Conservation (phyloP, 2,113 vertebrate species). For the Labrus mixtus region DNA sequence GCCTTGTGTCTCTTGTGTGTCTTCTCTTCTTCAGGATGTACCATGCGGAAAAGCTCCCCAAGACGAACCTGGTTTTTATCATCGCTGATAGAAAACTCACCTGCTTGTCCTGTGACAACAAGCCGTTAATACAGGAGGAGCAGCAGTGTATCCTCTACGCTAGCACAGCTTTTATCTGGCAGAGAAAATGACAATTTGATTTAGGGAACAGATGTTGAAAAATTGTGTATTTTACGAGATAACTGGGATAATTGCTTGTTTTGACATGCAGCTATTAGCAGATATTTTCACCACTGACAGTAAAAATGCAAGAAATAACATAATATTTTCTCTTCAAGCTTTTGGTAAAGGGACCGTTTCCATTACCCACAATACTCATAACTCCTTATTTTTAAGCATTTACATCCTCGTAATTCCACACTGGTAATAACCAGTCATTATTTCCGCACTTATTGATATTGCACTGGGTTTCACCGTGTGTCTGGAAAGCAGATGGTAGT, state of each 20-base stretch:
- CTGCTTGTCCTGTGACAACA: slow-evolving; percentile 87
- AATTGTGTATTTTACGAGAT: slow-evolving; percentile 21
- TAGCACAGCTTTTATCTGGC: slow-evolving; percentile 18
- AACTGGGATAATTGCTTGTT: background rate
- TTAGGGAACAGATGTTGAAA: slow-evolving; percentile 29
- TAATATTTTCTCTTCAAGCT: background rate
- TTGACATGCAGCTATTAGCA: background rate
- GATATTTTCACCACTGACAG: slow-evolving; percentile 1
- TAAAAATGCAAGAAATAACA: background rate
- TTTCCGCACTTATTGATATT: slow-evolving; percentile 17
- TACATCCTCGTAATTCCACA: slow-evolving; percentile 2
- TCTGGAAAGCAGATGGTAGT: slow-evolving; percentile 68
- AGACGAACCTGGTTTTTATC: slow-evolving; percentile 95
- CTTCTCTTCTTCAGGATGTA: slow-evolving; percentile 86
- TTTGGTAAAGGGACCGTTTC: background rate
- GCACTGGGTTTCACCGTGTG: background rate
- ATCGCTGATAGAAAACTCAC: slow-evolving; percentile 89
- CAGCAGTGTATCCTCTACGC: slow-evolving; percentile 93
- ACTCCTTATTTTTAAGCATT: background rate
- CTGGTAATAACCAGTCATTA: background rate
- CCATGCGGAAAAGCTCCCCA: slow-evolving; percentile 92
- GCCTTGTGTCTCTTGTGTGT: slow-evolving; percentile 46
- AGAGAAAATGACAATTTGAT: slow-evolving; percentile 1
- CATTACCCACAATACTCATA: background rate
- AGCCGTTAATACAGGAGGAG: slow-evolving; percentile 89